Conservation (phyloP, 2,113 vertebrate genomes). For the Crotalus viridis region DNA sequence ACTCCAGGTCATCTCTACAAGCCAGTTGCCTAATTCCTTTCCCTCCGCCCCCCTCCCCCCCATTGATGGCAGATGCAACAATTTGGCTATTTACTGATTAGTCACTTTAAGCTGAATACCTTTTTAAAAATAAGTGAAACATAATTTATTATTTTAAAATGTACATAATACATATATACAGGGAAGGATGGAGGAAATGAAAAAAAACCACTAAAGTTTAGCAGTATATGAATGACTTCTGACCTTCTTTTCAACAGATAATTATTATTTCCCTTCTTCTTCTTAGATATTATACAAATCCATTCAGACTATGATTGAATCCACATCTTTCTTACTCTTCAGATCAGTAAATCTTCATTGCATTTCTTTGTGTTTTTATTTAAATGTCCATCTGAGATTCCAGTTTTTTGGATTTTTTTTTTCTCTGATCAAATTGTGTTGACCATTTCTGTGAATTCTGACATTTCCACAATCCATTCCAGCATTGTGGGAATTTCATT, state of each 20-base stretch:
- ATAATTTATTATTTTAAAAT: too few species aligned
- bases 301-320: neutral
- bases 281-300: neutral
- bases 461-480: neutral
- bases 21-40: too few species aligned
- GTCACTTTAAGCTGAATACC: neutral
- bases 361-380: neutral
- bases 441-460: neutral
- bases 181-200: too few species aligned
- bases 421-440: neutral
- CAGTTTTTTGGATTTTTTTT: neutral
- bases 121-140: too few species aligned
- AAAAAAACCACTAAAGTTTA: too few species aligned
- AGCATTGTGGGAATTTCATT: neutral
- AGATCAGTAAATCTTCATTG: neutral
- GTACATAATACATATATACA: too few species aligned
- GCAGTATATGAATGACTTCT: too few species aligned
- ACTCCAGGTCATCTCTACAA: too few species aligned
- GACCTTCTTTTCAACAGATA: neutral
- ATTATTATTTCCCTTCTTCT: neutral
- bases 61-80: too few species aligned
- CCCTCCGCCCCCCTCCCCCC: too few species aligned
- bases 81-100: constrained; percentile 8
- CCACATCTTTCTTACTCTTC: neutral
- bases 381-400: neutral